Conservation (phyloP, 1,140 invertebrate genomes). For the Pogonomyrmex californicus region DNA sequence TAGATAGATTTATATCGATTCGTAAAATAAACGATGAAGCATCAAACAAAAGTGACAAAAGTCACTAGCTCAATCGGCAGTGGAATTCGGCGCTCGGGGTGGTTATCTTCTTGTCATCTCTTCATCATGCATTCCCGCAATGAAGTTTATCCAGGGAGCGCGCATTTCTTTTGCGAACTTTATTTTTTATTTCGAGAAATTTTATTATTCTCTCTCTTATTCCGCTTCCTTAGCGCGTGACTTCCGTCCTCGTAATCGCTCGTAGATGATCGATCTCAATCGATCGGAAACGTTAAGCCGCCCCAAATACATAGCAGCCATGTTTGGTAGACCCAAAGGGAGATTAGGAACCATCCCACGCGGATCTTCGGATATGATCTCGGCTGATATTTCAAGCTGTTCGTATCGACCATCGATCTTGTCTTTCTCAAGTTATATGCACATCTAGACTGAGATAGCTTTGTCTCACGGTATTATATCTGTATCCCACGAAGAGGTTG, state of each 20-base stretch:
- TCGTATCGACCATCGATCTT: slow-evolving; percentile 63
- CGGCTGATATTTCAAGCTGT: slow-evolving; percentile 36
- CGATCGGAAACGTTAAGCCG: slow-evolving; percentile 68
- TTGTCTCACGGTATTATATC: slow-evolving; percentile 41
- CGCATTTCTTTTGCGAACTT: slow-evolving; percentile 19
- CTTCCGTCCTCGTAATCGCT: slow-evolving; percentile 59
- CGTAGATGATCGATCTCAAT: slow-evolving; percentile 42
- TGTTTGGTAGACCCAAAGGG: slow-evolving; percentile 62
- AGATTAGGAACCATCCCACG: slow-evolving; percentile 75
- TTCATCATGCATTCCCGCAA: slow-evolving; percentile 38
- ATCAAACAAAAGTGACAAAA: slow-evolving; percentile 80
- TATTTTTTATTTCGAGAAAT: slow-evolving; percentile 14
- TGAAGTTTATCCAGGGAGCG: neutral
- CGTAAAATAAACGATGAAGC: slow-evolving; percentile 75
- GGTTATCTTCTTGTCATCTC: slow-evolving; percentile 78
- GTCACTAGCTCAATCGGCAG: slow-evolving; percentile 71
- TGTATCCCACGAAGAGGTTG: neutral
- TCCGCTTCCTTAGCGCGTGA: neutral
- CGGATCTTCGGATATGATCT: slow-evolving; percentile 71
- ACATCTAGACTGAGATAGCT: slow-evolving; percentile 14
- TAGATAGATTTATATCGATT: slow-evolving; percentile 80
- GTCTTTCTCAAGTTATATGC: slow-evolving; percentile 56
- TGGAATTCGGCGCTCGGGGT: slow-evolving; percentile 81
- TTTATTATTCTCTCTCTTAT: slow-evolving; percentile 25
- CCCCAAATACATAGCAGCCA: slow-evolving; percentile 59